Evolutionary conservation across 1,140 invertebrate species (phyloP), one percentile per base, ranked within the genome.

Genomic region (Philopotamus ludificatus): DNA sequence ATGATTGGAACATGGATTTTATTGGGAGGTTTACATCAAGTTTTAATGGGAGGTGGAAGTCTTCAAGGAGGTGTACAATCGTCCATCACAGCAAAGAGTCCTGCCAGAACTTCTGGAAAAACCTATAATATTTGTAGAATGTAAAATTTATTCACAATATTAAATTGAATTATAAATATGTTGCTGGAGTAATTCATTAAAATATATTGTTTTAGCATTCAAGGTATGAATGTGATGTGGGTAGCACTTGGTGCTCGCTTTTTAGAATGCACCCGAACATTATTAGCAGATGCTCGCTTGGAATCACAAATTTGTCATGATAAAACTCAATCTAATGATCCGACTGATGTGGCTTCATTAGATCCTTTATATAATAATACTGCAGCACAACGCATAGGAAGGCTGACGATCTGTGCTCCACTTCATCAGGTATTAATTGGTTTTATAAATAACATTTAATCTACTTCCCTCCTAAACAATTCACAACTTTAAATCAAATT

Each of bases 1-100:
- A 84, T 94, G 74, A 87, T 93, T 68, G 92, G 92, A 7, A 88
- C 89, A 0, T 96, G 93, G 93, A 81, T 95, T 21, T 75, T 95
- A 12, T 83, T 94, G 15, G 89, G 88, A 57, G 93, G 93, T 8
- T 80, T 96, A n/a, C 92, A 96, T 41, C 79, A 80, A 66, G 76
- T 77, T 18, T 72, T 81, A 23, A 77, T 74, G 25, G 83, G 83
- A 9, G 82, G 82, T 1, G 80, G 82, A 25, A 78, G 76, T 0
- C 78, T 81, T 8, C 63, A 69, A 7, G 58, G 74, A 0, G 66
- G 3, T 59, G 70, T 15, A 4, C 65, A 57, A 23, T 61, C 25
- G n/a, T 49, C 25, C 8, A 34, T 49, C 2, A 65, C 74, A 0
- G 75, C 74, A 21, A 78, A 79, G 69, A 80, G 79, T 63, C 80